These are phyloP conservation scores for Cerastoderma edule DNA, from an alignment of 2,888 invertebrate genomes.

Conservation along the genomic window DNA sequence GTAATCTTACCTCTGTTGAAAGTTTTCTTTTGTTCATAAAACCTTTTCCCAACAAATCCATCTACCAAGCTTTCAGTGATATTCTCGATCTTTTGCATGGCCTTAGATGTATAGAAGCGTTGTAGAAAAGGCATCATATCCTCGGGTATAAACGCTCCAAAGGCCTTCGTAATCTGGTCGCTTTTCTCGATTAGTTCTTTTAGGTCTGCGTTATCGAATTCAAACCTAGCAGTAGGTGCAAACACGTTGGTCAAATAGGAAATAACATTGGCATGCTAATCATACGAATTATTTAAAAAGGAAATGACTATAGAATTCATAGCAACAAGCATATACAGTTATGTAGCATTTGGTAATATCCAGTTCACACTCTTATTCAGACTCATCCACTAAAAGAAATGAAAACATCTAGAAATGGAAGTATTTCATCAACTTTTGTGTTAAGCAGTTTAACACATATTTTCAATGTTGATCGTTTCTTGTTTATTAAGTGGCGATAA, in stretches of 20 bases:
- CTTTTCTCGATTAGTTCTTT: slow-evolving; percentile 13
- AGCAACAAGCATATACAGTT: background rate
- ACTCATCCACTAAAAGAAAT: background rate
- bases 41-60: slow-evolving; percentile 4
- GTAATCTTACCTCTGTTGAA: slow-evolving; percentile 14
- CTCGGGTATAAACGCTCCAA: slow-evolving; percentile 14
- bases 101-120: slow-evolving; percentile 29
- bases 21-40: slow-evolving; percentile 5
- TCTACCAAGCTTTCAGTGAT: background rate
- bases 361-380: background rate
- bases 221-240: slow-evolving; percentile 24
- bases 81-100: slow-evolving; percentile 23
- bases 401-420: background rate
- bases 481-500: too few relatives aligned
- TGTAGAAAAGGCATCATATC: slow-evolving; percentile 38
- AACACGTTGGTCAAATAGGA: background rate
- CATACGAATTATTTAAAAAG: background rate
- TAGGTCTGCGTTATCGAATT: slow-evolving; percentile 37
- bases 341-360: background rate
- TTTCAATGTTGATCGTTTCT: too few relatives aligned
- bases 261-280: background rate
- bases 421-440: too few relatives aligned
- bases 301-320: background rate
- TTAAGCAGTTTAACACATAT: too few relatives aligned
- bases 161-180: slow-evolving; percentile 20